Evolutionary conservation across 2,113 vertebrate species (phyloP).

Genomic region (Geococcyx californianus): DNA sequence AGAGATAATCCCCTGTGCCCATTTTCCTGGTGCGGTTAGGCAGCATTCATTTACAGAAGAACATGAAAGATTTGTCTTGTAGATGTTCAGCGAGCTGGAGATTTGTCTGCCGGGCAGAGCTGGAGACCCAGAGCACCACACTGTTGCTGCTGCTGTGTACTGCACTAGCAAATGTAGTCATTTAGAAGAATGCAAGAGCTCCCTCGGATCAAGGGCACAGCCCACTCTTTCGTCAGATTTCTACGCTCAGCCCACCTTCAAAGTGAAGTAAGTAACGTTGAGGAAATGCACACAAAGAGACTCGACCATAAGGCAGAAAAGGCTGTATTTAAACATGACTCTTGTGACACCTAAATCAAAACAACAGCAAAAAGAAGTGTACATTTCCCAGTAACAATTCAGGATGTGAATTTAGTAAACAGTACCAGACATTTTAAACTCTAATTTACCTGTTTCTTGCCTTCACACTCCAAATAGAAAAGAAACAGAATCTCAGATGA

Average conservation of each 20-base stretch:
- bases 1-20: conserved; percentile 92
- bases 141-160: conserved; percentile 50
- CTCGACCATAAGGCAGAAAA: background rate
- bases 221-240: conserved; percentile 77
- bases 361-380: background rate
- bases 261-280: background rate
- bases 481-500: background rate
- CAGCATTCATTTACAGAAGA: conserved; percentile 48
- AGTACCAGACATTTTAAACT: background rate
- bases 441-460: background rate
- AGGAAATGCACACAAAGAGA: conserved; percentile 3
- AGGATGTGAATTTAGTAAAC: background rate
- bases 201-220: conserved; percentile 38
- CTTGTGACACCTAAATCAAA: conserved; percentile 22
- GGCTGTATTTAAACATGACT: background rate
- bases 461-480: background rate
- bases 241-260: conserved; percentile 72
- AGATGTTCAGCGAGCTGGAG: conserved; percentile 31
- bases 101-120: conserved; percentile 19
- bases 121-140: conserved; percentile 49
- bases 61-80: background rate
- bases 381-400: background rate
- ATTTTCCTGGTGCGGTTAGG: conserved; percentile 74
- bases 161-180: conserved; percentile 30
- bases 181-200: conserved; percentile 20